These are phyloP conservation scores for Eubasilissa regina DNA, from an alignment of 1,140 invertebrate genomes.

Conservation along the genomic window DNA sequence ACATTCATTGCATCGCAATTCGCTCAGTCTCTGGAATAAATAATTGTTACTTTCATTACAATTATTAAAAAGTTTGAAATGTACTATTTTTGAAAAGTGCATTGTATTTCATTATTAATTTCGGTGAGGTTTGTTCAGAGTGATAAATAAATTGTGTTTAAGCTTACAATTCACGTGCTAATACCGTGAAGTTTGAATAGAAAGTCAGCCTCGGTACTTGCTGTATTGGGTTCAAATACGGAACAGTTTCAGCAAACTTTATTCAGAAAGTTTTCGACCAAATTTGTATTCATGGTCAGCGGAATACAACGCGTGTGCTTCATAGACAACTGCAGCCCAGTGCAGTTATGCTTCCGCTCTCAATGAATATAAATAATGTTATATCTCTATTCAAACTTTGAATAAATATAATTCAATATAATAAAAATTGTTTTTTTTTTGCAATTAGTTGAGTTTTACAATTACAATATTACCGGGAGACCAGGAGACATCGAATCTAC, in stretches of 20 bases:
- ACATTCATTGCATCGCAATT: no score
- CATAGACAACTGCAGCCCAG: conserved; percentile 33
- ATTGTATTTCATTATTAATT: not conserved
- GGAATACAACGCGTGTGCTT: conserved; percentile 33
- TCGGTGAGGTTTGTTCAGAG: not conserved
- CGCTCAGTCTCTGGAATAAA: no score
- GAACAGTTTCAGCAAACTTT: conserved; percentile 38
- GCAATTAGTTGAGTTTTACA: no score
- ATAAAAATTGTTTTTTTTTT: no score
- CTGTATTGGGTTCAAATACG: conserved; percentile 33
- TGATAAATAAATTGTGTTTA: conserved; percentile 43
- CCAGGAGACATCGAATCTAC: no score
- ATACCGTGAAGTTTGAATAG: conserved; percentile 48
- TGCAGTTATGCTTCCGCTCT: not conserved
- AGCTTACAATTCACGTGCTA: conserved; percentile 51
- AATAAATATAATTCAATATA: no score
- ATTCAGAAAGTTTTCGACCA: conserved; percentile 1
- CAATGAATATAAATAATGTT: not conserved
- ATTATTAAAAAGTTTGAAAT: no score
- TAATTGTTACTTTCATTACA: no score
- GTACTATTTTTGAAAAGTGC: not conserved
- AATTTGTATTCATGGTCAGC: conserved; percentile 59
- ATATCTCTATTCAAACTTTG: no score
- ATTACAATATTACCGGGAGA: no score
- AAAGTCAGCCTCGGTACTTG: conserved; percentile 1